phyloP scores from a whole-genome alignment of 2,888 invertebrate species.

The Loripinus fragilis region DNA sequence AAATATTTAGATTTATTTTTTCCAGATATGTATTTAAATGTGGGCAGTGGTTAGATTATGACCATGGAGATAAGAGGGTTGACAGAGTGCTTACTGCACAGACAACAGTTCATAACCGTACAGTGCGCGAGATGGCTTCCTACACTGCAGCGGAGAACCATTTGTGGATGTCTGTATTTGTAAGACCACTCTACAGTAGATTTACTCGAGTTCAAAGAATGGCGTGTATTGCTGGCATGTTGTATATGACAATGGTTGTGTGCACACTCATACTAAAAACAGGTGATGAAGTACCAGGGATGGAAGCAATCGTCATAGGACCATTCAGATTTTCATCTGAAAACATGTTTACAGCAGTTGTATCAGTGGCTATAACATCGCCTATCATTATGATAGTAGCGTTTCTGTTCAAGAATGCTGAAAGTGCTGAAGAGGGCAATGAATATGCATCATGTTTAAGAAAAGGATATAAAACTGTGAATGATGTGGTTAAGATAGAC shows the following conservation, averaged over 20 bases:
- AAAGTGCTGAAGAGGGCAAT: constrained; percentile 18
- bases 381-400: constrained; percentile 78
- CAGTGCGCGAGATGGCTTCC: constrained; percentile 82
- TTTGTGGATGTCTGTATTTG: constrained; percentile 84
- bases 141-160: constrained; percentile 83
- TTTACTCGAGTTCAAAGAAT: constrained; percentile 82
- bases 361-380: constrained; percentile 76
- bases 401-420: constrained; percentile 67
- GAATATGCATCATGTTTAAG: constrained; percentile 30
- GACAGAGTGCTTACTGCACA: constrained; percentile 82
- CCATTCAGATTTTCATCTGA: constrained; percentile 66
- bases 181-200: constrained; percentile 82
- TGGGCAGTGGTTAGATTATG: constrained; percentile 83
- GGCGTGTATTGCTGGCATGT: constrained; percentile 68
- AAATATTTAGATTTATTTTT: too few relatives aligned
- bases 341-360: constrained; percentile 60
- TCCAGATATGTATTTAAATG: constrained; percentile 75
- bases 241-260: constrained; percentile 72
- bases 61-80: constrained; percentile 82
- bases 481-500: constrained; percentile 41
- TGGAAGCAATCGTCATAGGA: constrained; percentile 60
- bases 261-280: constrained; percentile 65
- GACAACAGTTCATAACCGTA: constrained; percentile 78
- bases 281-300: constrained; percentile 43
- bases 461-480: constrained; percentile 37